Base-by-base conservation (phyloP, 2,797 vertebrate genomes). In the Eulemur albifrons region DNA sequence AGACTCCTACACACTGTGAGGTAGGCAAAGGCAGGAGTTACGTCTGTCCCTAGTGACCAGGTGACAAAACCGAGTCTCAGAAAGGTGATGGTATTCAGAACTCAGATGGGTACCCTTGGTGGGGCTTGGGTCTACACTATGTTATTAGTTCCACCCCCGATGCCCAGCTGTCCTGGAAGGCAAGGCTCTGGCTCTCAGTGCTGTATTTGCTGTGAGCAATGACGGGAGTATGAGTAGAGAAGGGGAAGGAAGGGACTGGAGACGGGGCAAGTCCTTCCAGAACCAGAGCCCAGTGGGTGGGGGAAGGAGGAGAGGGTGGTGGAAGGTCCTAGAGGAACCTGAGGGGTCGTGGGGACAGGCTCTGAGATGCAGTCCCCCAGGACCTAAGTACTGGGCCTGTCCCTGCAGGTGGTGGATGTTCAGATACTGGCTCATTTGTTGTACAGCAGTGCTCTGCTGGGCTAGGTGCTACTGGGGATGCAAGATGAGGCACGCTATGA, bases 1-100 rank as follows among this genome's bases (percentile, higher is more conserved):
- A 96, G 95, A 93, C 83, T 79, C 50, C 83, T 40, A 8, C 43
- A 54, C 43, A 43, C 27, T 21, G 27, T 2, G 20, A 88, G 92
- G 89, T 75, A 25, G 86, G 57, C 76, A 15, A 45, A 90, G 35
- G 63, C 32, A 21, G 63, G 87, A 45, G 11, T 5, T 15, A 12
- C 11, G 2, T 15, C 13, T 18, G 5, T 15, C 17, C 50, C 65
- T 21, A n/a, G 32, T 9, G 32, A 50, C 43, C 7, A 4, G 35
- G 32, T 43, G 35, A 63, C 70, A 67, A 96, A 57, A 50, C 32
- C 0, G 2, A 90, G 67, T 25, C 70, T n/a, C 27, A 4, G n/a
- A 59, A 38, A 50, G 72, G 38, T 7, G 38, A 40, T 4, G 67
- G 40, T 3, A 8, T 61, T 72, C 54, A 63, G 92, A 30, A 50